These are phyloP conservation scores for Valencia hispanica DNA, from an alignment of 2,797 vertebrate species.

Conservation along the genomic window DNA sequence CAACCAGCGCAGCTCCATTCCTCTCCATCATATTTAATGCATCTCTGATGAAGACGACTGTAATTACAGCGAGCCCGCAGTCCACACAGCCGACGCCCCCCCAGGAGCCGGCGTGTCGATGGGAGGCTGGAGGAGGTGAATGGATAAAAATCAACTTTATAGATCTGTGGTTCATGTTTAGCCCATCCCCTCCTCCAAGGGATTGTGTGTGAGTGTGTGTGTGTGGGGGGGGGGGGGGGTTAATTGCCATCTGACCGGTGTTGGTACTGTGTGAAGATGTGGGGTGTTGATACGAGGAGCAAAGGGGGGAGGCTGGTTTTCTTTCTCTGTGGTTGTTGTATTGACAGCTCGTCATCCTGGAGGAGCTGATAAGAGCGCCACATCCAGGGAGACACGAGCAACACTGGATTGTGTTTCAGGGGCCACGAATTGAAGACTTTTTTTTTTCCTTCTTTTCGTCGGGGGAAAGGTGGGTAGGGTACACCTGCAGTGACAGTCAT, in stretches of 20 bases:
- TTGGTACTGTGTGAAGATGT: conserved; percentile 67
- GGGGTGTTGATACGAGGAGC: conserved; percentile 53
- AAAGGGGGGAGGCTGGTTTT: conserved; percentile 47
- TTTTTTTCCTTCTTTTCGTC: background rate
- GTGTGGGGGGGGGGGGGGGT: conserved; percentile 37
- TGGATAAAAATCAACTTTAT: conserved; percentile 79
- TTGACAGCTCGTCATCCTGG: conserved; percentile 75
- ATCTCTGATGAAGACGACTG: conserved; percentile 58
- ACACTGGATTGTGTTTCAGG: conserved; percentile 76
- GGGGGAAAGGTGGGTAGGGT: background rate
- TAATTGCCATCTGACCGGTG: conserved; percentile 74
- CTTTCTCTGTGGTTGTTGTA: conserved; percentile 78
- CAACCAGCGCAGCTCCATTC: conserved; percentile 54
- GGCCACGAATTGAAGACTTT: conserved; percentile 52
- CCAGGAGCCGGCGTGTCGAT: conserved; percentile 52
- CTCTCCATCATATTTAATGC: conserved; percentile 55
- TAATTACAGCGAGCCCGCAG: conserved; percentile 65
- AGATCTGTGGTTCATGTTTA: conserved; percentile 73
- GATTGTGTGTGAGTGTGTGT: conserved; percentile 20
- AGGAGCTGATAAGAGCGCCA: conserved; percentile 74
- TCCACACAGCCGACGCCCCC: conserved; percentile 61
- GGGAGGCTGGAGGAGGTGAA: conserved; percentile 62
- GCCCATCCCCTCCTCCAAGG: conserved; percentile 39
- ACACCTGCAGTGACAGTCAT: conserved; percentile 9
- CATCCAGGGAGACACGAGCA: conserved; percentile 59